These are phyloP conservation scores for Henricia sp. DNA, from an alignment of 53 echinoderm and acorn worm species.

Conservation along the genomic window DNA sequence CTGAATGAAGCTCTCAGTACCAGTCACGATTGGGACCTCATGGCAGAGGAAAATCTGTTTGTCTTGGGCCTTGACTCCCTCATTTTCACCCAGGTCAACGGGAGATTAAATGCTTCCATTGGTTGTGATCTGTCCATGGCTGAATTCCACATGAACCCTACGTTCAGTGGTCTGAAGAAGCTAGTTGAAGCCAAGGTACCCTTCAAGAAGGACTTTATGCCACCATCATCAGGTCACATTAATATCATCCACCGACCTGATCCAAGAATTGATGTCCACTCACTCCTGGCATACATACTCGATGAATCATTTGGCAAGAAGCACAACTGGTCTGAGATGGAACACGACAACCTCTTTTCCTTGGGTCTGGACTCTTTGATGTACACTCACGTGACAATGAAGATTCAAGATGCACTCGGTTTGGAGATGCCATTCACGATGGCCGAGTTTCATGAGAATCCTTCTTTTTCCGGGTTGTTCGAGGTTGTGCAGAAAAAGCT, in stretches of 20 bases:
- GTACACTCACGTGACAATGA: constrained; percentile 14
- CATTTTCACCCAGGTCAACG: constrained; percentile 7
- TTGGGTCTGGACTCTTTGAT: constrained; percentile 19
- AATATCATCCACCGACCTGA: background rate
- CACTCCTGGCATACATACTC: background rate
- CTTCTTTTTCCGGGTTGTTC: background rate
- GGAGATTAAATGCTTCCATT: background rate
- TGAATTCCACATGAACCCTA: constrained; percentile 27
- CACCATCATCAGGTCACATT: background rate
- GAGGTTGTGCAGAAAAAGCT: background rate
- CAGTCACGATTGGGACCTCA: background rate
- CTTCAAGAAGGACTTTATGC: background rate
- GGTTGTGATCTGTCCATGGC: constrained; percentile 9
- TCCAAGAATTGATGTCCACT: background rate
- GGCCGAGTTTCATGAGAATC: background rate
- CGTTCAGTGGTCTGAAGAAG: constrained; percentile 11
- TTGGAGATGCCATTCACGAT: background rate
- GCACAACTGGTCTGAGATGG: background rate
- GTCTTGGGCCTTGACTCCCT: constrained; percentile 27
- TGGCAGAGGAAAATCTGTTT: constrained; percentile 11
- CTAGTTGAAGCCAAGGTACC: background rate
- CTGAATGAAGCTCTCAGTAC: constrained; percentile 4
- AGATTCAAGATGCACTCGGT: constrained; percentile 18
- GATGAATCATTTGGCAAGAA: constrained; percentile 1
- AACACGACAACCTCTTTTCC: background rate